Conservation (phyloP, 2,113 vertebrate species). For the Pachycephala philippinensis region DNA sequence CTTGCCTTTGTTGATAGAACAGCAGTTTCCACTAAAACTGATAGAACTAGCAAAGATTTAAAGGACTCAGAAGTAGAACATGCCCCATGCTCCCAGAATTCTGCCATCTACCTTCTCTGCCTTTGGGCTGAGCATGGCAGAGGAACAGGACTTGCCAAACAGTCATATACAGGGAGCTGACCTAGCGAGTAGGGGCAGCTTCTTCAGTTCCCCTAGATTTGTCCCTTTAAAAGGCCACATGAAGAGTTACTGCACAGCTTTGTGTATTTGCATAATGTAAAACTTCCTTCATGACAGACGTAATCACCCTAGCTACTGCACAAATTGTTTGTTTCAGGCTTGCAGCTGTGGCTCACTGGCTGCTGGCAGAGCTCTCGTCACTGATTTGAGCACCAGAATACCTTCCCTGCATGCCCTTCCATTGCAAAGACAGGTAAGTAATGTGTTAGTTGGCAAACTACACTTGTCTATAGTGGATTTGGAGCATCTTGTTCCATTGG, state of each 20-base stretch:
- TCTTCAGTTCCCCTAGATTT: not conserved
- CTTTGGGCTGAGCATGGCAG: not conserved
- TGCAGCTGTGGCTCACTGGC: constrained; percentile 20
- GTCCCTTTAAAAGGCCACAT: not conserved
- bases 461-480: not conserved
- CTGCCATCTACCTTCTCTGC: not conserved
- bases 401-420: not conserved
- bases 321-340: constrained; percentile 11
- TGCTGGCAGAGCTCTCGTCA: not conserved
- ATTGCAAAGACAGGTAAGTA: not conserved
- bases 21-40: not conserved
- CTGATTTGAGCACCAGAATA: not conserved
- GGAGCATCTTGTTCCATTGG: not conserved
- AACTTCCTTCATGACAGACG: not conserved
- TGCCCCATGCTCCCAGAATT: not conserved
- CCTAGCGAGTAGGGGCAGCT: not conserved
- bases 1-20: not conserved
- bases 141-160: not conserved
- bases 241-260: not conserved
- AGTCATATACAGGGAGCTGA: rapidly evolving
- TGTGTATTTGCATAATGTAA: not conserved
- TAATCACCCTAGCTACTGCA: not conserved
- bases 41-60: not conserved
- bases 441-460: not conserved
- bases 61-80: not conserved